Percentiles rank a stretch among this genome's conserved stretches.
These are phyloP conservation scores for Leptosomus discolor DNA, from an alignment of 2,113 vertebrate species.

Conservation along the genomic window DNA sequence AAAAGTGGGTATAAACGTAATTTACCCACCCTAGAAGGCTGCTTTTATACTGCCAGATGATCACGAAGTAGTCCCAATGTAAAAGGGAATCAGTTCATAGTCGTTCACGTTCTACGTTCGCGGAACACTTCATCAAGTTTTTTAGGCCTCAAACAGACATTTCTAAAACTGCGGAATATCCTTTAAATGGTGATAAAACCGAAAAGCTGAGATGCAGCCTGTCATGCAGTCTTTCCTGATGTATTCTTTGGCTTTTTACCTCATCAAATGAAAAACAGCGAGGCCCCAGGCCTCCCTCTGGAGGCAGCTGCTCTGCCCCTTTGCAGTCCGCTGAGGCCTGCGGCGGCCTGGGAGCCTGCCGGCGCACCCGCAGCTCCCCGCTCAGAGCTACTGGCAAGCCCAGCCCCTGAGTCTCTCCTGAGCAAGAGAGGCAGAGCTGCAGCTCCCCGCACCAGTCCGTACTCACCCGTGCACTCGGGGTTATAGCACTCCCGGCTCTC, in stretches of 20 bases:
- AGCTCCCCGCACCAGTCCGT: accelerated
- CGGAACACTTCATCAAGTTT: background rate
- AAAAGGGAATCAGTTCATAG: background rate
- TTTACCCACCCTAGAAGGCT: background rate
- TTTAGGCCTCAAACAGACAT: background rate
- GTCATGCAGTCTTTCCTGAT: accelerated
- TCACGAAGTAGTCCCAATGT: background rate
- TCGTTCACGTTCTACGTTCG: background rate
- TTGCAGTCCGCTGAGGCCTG: too few relatives aligned
- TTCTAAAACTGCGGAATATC: background rate
- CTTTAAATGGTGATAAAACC: background rate
- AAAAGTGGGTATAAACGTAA: background rate
- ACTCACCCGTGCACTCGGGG: conserved; percentile 93
- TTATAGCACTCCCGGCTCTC: conserved; percentile 97
- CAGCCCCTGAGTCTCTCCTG: too few relatives aligned
- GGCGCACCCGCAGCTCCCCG: accelerated
- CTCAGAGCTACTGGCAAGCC: background rate
- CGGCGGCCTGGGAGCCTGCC: accelerated
- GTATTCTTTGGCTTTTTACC: background rate
- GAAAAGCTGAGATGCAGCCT: background rate
- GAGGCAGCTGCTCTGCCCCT: background rate
- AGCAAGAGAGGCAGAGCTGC: background rate
- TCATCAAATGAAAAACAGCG: too few relatives aligned
- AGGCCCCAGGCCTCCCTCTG: background rate
- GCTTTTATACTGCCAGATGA: background rate